Conservation (phyloP, 2,888 invertebrate genomes). For the Pinctada fucata region DNA sequence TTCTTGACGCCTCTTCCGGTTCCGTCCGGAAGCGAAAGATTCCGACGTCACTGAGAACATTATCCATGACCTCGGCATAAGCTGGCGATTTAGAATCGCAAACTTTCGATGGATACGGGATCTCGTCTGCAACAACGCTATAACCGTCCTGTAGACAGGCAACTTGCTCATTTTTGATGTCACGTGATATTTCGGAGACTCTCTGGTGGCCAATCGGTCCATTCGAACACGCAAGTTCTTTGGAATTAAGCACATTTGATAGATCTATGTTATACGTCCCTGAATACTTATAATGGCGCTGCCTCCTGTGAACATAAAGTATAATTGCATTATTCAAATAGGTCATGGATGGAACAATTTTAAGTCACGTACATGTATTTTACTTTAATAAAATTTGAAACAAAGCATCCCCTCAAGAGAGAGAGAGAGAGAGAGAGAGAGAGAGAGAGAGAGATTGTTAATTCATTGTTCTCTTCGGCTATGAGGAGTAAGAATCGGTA, state of each 20-base stretch:
- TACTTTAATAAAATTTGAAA: too few relatives aligned
- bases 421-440: too few relatives aligned
- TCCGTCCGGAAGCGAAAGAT: slow-evolving; percentile 21
- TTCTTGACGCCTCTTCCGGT: neutral
- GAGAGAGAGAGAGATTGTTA: too few relatives aligned
- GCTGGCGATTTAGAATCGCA: slow-evolving; percentile 23
- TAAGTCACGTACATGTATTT: too few relatives aligned
- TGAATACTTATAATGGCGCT: slow-evolving; percentile 7
- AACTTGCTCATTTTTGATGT: neutral
- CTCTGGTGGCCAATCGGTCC: neutral
- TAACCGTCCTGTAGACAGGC: slow-evolving; percentile 29
- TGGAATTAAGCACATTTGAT: neutral
- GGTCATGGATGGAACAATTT: too few relatives aligned
- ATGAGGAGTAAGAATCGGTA: too few relatives aligned
- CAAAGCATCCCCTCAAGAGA: too few relatives aligned
- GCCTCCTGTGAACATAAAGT: neutral
- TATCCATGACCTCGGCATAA: slow-evolving; percentile 30
- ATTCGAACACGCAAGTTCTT: neutral
- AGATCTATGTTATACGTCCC: slow-evolving; percentile 19
- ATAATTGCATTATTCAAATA: too few relatives aligned
- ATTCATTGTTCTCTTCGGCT: too few relatives aligned
- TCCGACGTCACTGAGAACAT: slow-evolving; percentile 3
- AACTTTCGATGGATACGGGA: slow-evolving; percentile 8
- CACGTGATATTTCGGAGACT: neutral
- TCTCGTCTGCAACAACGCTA: slow-evolving; percentile 32